Conservation (phyloP, 2,113 vertebrate genomes). For the Talpa occidentalis region DNA sequence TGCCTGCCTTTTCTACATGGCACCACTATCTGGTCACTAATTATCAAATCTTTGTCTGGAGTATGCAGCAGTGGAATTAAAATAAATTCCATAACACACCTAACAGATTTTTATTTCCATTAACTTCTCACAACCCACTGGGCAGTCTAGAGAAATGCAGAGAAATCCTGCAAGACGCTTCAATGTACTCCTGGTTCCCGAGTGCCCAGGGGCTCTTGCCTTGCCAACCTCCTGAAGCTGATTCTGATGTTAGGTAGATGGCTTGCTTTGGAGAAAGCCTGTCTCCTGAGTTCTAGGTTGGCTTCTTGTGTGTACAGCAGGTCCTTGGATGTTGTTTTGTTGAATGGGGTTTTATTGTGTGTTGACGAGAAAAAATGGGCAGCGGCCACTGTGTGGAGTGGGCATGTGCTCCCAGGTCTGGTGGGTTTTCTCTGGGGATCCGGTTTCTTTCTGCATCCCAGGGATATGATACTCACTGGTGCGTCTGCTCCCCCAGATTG, state of each 20-base stretch:
- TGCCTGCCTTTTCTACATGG: neutral
- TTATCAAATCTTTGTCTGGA: neutral
- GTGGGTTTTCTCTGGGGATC: too few species aligned
- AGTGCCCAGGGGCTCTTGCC: too few species aligned
- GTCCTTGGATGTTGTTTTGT: too few species aligned
- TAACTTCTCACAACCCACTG: neutral
- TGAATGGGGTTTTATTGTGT: too few species aligned
- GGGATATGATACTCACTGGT: too few species aligned
- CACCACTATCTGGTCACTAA: neutral
- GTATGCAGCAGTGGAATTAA: neutral
- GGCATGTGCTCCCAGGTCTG: too few species aligned
- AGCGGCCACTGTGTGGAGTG: too few species aligned
- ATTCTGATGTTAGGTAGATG: neutral
- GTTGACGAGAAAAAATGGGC: too few species aligned
- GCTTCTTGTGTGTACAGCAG: neutral
- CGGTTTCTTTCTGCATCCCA: too few species aligned
- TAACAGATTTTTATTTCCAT: conserved; percentile 18
- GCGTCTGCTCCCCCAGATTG: too few species aligned
- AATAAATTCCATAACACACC: neutral
- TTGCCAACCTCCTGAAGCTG: too few species aligned
- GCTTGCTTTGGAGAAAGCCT: neutral
- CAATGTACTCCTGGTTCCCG: neutral
- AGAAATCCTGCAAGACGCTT: conserved; percentile 5
- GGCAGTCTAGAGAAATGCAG: conserved; percentile 40
- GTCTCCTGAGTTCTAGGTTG: neutral